Evolutionary conservation across 2,797 vertebrate genomes (phyloP), one percentile per base, ranked within the genome.

Genomic region (Scarus forsteni): DNA sequence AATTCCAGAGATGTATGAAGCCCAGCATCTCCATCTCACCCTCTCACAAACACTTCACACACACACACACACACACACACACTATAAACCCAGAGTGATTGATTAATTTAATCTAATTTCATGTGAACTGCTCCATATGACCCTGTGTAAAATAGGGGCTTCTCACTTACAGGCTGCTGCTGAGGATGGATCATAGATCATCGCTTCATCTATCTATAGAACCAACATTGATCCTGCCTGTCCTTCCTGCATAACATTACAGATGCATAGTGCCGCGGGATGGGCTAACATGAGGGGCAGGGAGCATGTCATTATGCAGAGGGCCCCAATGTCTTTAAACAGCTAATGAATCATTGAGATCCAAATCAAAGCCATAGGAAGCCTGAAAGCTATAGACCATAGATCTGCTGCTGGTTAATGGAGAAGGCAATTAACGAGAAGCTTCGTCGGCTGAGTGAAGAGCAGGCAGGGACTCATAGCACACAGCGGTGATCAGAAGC

Each of bases 151-250:
- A 83, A 92, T 75, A 66, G 70, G 69, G 73, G 65, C 81, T 71
- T 87, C 81, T 84, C 74, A 60, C 77, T 87, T 81, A 70, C 75
- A 73, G 59, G 77, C 77, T 62, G 61, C 71, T 60, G 71, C 60
- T 62, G 70, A 66, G 57, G 72, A 81, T 86, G 85, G 38, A 39
- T 79, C 75, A 88, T 88, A 87, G 89, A 91, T 92, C 90, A 91
- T 85, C 7, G 62, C 77, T 73, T 77, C 72, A 82, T 92, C 89
- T 92, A 92, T 92, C 81, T 93, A 90, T 90, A 90, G 90, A 85
- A 73, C 72, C 76, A 76, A 75, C 85, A 90, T 88, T 84, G 90
- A 92, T 93, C 83, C 72, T 62, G 68, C 76, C 54, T 75, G 89
- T 79, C 89, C 89, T 91, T 93, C 79, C 80, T 81, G 79, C 53